These are phyloP conservation scores for Hylaea fasciaria DNA, from an alignment of 2,888 invertebrate species.

Conservation along the genomic window DNA sequence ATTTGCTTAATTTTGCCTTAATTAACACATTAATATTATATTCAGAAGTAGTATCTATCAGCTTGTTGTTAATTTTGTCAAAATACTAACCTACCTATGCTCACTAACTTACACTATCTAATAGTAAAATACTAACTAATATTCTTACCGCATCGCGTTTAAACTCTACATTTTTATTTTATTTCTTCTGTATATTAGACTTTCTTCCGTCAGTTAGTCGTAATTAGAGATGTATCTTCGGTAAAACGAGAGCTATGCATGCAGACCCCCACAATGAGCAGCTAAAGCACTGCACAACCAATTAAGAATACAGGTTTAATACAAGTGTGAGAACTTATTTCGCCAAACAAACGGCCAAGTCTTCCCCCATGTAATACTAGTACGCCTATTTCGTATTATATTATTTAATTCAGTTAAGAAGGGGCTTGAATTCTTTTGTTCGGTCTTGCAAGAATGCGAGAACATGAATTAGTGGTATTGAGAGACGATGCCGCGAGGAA, in stretches of 20 bases:
- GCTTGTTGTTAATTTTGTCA: too few species aligned
- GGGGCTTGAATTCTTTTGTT: conserved; percentile 49
- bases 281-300: conserved; percentile 27
- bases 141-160: too few species aligned
- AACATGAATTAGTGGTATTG: conserved; percentile 22
- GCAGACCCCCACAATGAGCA: conserved; percentile 23
- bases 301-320: conserved; percentile 42
- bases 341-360: conserved; percentile 40
- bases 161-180: too few species aligned
- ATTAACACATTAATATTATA: too few species aligned
- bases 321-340: conserved; percentile 58
- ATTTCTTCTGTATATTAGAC: too few species aligned
- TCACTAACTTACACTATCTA: too few species aligned
- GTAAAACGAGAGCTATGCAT: conserved; percentile 15
- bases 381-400: conserved; percentile 65
- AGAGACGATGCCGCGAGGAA: conserved; percentile 9
- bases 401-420: conserved; percentile 55
- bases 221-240: conserved; percentile 29
- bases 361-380: conserved; percentile 55
- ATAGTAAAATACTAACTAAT: too few species aligned
- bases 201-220: conserved; percentile 15
- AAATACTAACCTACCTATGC: too few species aligned
- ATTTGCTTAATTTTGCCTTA: too few species aligned
- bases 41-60: too few species aligned
- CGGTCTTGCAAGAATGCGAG: conserved; percentile 42